These are phyloP conservation scores for Epinephelus lanceolatus DNA, from an alignment of 2,113 vertebrate genomes.

Conservation along the genomic window DNA sequence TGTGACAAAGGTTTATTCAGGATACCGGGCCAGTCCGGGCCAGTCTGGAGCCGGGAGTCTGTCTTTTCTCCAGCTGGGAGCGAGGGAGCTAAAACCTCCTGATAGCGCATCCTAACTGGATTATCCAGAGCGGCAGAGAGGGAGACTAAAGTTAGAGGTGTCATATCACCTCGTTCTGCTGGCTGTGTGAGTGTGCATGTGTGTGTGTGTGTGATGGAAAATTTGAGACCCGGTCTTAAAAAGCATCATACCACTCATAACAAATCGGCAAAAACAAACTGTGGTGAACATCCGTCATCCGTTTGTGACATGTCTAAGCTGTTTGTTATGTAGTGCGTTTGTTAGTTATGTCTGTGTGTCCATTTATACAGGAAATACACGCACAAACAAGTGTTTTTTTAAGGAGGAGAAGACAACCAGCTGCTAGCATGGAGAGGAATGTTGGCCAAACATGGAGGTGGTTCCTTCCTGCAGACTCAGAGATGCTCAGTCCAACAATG, in stretches of 20 bases:
- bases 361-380: constrained; percentile 26
- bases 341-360: constrained; percentile 10
- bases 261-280: constrained; percentile 51
- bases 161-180: constrained; percentile 64
- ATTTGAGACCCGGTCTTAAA: constrained; percentile 57
- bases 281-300: constrained; percentile 22
- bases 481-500: constrained; percentile 37
- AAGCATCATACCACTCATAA: constrained; percentile 41
- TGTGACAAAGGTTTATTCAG: constrained; percentile 42
- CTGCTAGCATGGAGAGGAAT: constrained; percentile 6
- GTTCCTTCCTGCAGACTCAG: constrained; percentile 20
- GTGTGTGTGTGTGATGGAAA: constrained; percentile 72
- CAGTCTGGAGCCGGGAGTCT: constrained; percentile 29
- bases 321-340: constrained; percentile 24
- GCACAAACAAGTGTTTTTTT: constrained; percentile 26
- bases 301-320: constrained; percentile 26
- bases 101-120: constrained; percentile 63
- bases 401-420: not conserved
- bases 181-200: constrained; percentile 41
- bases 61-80: constrained; percentile 38
- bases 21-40: constrained; percentile 22
- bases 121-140: constrained; percentile 55
- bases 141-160: constrained; percentile 75
- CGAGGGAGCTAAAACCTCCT: constrained; percentile 35
- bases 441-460: constrained; percentile 44